phyloP scores from a whole-genome alignment of 2,888 invertebrate species.

The Opisthograptis luteolata region DNA sequence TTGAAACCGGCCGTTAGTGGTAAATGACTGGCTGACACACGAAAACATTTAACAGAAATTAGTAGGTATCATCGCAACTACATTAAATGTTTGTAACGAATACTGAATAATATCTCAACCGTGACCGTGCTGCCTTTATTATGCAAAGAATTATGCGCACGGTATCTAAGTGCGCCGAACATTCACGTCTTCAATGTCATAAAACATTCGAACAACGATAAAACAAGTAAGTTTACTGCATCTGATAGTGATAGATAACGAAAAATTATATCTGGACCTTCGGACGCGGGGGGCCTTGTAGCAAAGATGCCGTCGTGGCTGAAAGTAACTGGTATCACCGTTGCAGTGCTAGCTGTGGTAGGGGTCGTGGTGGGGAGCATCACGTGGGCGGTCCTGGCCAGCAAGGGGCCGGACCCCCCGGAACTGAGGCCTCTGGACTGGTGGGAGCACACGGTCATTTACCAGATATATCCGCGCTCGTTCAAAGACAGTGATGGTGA shows the following conservation, averaged over 20 bases:
- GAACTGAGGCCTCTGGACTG: slow-evolving; percentile 81
- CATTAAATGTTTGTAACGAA: too few species aligned
- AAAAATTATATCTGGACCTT: slow-evolving; percentile 35
- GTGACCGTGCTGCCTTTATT: too few species aligned
- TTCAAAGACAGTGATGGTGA: slow-evolving; percentile 92
- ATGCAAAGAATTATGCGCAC: too few species aligned
- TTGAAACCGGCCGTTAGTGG: too few species aligned
- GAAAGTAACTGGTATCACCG: slow-evolving; percentile 38
- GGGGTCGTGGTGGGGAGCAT: slow-evolving; percentile 47
- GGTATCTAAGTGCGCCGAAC: too few species aligned
- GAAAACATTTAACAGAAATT: too few species aligned
- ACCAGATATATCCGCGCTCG: slow-evolving; percentile 93
- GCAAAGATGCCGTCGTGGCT: slow-evolving; percentile 39
- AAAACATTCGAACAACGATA: slow-evolving; percentile 11
- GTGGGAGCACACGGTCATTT: slow-evolving; percentile 91
- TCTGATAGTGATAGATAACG: slow-evolving; percentile 28
- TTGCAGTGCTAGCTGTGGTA: slow-evolving; percentile 42
- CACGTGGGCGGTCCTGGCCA: slow-evolving; percentile 53
- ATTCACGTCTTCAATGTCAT: slow-evolving; percentile 1
- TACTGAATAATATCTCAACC: too few species aligned
- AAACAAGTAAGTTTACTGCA: slow-evolving; percentile 20
- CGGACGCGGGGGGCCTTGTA: not conserved
- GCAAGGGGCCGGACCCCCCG: slow-evolving; percentile 38
- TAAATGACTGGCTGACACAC: too few species aligned
- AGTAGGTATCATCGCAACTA: too few species aligned